phyloP scores from a whole-genome alignment of 2,113 vertebrate genomes.

The Apus apus region DNA sequence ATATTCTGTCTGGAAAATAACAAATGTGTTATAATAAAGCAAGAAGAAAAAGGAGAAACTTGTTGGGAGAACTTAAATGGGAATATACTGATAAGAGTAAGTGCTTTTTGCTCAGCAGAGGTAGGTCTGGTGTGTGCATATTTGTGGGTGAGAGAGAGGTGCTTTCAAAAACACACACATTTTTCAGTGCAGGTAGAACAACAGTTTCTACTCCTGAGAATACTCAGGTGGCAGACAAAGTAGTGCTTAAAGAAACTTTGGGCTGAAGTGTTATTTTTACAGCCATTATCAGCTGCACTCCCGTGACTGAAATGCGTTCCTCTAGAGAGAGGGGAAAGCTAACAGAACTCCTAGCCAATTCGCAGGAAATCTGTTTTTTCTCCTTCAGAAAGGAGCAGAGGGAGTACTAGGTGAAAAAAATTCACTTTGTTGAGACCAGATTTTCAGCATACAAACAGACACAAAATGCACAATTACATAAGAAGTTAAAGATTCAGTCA shows the following conservation, averaged over 20 bases:
- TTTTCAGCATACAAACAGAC: conserved; percentile 13
- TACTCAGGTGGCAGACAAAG: conserved; percentile 60
- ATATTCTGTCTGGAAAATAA: neutral
- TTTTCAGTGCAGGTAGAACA: conserved; percentile 56
- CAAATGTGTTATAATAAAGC: neutral
- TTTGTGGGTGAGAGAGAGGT: conserved; percentile 40
- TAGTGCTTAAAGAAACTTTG: conserved; percentile 66
- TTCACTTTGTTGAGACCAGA: neutral
- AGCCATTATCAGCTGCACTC: conserved; percentile 61
- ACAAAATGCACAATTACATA: neutral
- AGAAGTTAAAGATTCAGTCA: neutral
- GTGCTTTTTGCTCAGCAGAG: neutral
- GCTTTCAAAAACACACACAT: conserved; percentile 49
- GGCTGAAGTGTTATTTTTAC: conserved; percentile 65
- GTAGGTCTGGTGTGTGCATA: conserved; percentile 18
- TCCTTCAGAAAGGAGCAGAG: conserved; percentile 26
- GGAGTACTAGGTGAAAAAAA: conserved; percentile 36
- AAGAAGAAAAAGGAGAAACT: neutral
- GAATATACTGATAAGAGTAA: neutral
- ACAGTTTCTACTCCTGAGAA: conserved; percentile 58
- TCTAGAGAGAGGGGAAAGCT: conserved; percentile 41
- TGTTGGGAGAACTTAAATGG: neutral
- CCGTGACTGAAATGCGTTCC: conserved; percentile 53
- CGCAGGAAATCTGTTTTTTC: conserved; percentile 39
- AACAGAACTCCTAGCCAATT: conserved; percentile 17